Evolutionary conservation across 2,888 invertebrate genomes (phyloP), one percentile per base, ranked within the genome.

Genomic region (Heteromurus nitidus): DNA sequence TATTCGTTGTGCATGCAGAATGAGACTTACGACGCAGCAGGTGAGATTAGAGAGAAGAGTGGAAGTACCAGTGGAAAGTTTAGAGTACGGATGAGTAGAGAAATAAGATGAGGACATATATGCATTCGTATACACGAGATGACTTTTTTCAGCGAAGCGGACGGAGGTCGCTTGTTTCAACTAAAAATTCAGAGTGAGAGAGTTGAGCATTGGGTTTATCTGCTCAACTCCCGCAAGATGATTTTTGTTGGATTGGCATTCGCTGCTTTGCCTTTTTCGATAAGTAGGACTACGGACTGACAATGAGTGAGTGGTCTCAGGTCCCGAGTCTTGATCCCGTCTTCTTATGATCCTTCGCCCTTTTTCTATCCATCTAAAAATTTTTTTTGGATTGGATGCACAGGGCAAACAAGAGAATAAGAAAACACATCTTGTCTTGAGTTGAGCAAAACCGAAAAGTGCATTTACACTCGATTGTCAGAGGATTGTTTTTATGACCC

Each of bases 171-270:
- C n/a, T n/a, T n/a, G 75, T 67, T 24, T 47, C 36, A 36, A 36
- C 13, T 13, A 9, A 5, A n/a, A 36, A 36, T 13, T 36, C 36
- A 5, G 36, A 9, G 7, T 47, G 64, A 30, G 26, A 22, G 50
- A 30, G 44, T 22, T 9, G 24, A 28, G 62, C n/a, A n/a, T 28
- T 5, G 22, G 24, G 2, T 47, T 47, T 47, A 9, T 47, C 18
- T 47, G 11, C n/a, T 36, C 36, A 9, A 36, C 62, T 42, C 22
- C 42, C n/a, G 11, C 67, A 75, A 75, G 75, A 58, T 44, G 67
- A 67, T 28, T 58, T 75, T 67, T 75, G 75, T 75, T 75, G 67
- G 64, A 75, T 65, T 64, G 74, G 74, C n/a, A 42, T 18, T 36
- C 28, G n/a, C n/a, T n/a, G n/a, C n/a, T n/a, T n/a, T n/a, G n/a